These are phyloP conservation scores for Pelecanoides urinatrix DNA, from an alignment of 2,113 vertebrate species.

Conservation along the genomic window DNA sequence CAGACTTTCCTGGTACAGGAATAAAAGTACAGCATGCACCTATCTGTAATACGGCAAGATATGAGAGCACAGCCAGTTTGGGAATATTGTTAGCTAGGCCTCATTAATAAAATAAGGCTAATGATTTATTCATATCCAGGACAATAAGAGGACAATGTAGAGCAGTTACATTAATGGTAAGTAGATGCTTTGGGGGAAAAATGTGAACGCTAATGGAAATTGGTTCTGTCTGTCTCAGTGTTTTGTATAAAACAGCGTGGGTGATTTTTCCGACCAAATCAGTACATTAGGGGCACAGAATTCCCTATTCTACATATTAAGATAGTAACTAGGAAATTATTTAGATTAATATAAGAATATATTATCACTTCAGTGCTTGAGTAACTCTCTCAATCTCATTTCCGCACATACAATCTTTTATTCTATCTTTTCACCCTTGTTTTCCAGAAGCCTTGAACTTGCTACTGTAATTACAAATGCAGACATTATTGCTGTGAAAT, in stretches of 20 bases:
- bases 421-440: slow-evolving; percentile 54
- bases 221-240: slow-evolving; percentile 51
- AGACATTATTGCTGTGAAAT: slow-evolving; percentile 56
- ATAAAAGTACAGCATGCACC: neutral
- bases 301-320: slow-evolving; percentile 47
- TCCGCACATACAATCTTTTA: slow-evolving; percentile 55
- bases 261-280: slow-evolving; percentile 57
- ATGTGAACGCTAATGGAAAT: slow-evolving; percentile 26
- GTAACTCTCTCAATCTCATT: slow-evolving; percentile 13
- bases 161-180: slow-evolving; percentile 64
- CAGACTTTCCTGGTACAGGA: neutral
- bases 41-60: slow-evolving; percentile 28
- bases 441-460: slow-evolving; percentile 52
- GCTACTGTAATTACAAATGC: slow-evolving; percentile 61
- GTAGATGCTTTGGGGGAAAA: slow-evolving; percentile 57
- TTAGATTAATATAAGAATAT: slow-evolving; percentile 39
- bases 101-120: slow-evolving; percentile 79
- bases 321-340: slow-evolving; percentile 38
- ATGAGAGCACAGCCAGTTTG: slow-evolving; percentile 49
- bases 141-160: slow-evolving; percentile 71
- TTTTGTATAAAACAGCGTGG: slow-evolving; percentile 30
- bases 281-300: slow-evolving; percentile 42
- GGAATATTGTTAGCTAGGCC: slow-evolving; percentile 65
- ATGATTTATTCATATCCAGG: slow-evolving; percentile 80
- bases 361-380: slow-evolving; percentile 23